phyloP scores from a whole-genome alignment of 2,797 vertebrate species.

The Peromyscus eremicus region DNA sequence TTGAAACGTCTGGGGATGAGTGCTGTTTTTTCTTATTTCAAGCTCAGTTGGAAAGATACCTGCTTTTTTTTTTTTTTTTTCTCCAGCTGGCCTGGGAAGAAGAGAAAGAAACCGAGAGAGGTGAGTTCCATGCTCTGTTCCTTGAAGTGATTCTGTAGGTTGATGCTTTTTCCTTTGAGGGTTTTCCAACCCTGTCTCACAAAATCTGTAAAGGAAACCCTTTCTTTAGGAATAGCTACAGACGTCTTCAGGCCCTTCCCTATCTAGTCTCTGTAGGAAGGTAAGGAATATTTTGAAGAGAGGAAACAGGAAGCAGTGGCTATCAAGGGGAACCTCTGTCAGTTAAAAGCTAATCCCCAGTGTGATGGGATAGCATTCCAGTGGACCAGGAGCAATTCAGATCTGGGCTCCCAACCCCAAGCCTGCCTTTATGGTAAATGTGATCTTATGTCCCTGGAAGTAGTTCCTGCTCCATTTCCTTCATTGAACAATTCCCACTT shows the following conservation, averaged over 20 bases:
- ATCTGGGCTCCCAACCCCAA: background rate
- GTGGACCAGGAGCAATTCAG: background rate
- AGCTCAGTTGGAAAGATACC: background rate
- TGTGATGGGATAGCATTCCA: slow-evolving; percentile 14
- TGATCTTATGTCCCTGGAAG: background rate
- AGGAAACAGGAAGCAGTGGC: slow-evolving; percentile 38
- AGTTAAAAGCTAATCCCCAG: background rate
- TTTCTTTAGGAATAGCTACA: slow-evolving; percentile 10
- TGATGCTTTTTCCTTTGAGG: slow-evolving; percentile 38
- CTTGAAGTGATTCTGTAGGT: slow-evolving; percentile 16
- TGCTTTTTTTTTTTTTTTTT: background rate
- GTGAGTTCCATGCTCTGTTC: slow-evolving; percentile 38
- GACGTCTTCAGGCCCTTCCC: background rate
- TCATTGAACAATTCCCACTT: slow-evolving; percentile 6
- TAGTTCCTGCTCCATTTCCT: background rate
- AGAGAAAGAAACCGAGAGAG: background rate
- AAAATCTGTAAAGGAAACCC: background rate
- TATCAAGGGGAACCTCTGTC: background rate
- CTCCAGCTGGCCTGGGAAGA: background rate
- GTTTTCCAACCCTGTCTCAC: background rate
- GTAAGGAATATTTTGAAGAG: background rate
- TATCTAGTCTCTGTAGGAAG: background rate
- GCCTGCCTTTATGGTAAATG: background rate
- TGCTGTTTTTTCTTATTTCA: slow-evolving; percentile 54
- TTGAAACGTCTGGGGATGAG: slow-evolving; percentile 14